These are phyloP conservation scores for Colletes gigas DNA, from an alignment of 1,140 invertebrate genomes.

Conservation along the genomic window DNA sequence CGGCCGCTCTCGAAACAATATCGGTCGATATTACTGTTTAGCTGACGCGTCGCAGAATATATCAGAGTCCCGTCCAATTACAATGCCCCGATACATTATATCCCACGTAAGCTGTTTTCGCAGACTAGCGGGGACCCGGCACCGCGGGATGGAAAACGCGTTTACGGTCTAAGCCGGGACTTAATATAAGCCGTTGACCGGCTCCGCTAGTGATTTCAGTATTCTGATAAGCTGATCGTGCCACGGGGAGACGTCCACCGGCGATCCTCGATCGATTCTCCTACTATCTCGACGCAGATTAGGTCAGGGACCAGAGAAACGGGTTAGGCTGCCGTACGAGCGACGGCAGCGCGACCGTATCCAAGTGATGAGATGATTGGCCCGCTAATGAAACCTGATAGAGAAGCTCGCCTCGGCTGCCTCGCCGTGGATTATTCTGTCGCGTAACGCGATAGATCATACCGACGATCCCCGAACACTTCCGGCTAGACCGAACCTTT, in stretches of 20 bases:
- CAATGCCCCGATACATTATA: slow-evolving; percentile 56
- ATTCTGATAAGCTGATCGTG: slow-evolving; percentile 51
- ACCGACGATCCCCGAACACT: slow-evolving; percentile 66
- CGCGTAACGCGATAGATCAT: slow-evolving; percentile 63
- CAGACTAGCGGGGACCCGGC: slow-evolving; percentile 1
- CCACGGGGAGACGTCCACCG: slow-evolving; percentile 37
- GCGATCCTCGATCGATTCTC: slow-evolving; percentile 61
- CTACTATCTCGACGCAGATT: slow-evolving; percentile 62
- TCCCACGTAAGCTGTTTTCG: slow-evolving; percentile 54
- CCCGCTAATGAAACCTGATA: slow-evolving; percentile 77
- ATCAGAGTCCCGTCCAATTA: slow-evolving; percentile 54
- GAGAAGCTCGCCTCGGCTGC: slow-evolving; percentile 61
- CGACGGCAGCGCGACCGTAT: slow-evolving; percentile 59
- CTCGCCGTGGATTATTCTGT: slow-evolving; percentile 62
- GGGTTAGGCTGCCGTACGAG: slow-evolving; percentile 63
- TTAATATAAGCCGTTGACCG: slow-evolving; percentile 54
- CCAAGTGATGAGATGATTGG: slow-evolving; percentile 77
- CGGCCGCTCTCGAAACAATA: slow-evolving; percentile 34
- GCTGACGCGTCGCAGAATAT: slow-evolving; percentile 45
- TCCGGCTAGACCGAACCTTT: slow-evolving; percentile 48
- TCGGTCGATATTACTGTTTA: slow-evolving; percentile 35
- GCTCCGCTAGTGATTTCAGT: slow-evolving; percentile 54
- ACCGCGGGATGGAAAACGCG: slow-evolving; percentile 58
- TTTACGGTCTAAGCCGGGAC: slow-evolving; percentile 57
- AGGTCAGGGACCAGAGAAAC: slow-evolving; percentile 74